Evolutionary conservation across 2,113 vertebrate genomes (phyloP), one percentile per base, ranked within the genome.

Genomic region (Malaclemys terrapin): DNA sequence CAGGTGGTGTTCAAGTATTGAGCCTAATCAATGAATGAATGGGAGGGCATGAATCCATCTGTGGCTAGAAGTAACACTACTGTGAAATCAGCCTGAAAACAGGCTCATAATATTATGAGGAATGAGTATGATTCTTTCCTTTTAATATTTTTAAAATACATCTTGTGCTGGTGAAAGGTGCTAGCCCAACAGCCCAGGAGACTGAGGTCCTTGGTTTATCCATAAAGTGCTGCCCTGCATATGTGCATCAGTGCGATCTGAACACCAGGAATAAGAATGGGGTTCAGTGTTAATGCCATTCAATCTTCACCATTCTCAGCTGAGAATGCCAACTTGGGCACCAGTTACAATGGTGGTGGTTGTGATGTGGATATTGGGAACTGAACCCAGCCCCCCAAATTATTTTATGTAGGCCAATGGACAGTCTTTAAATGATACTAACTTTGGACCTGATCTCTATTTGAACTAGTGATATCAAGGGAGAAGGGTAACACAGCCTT

Each of bases 1-100:
- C 81, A 96, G 92, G 94, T 95, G 89, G 80, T 90, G 89, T 84
- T 95, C 84, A 96, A 96, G 96, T 82, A 29, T 24, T 50, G 49
- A 2, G 35, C 47, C 47, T 76, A 56, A 89, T n/a, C 5, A 90
- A 62, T 57, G 85, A 94, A 91, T 89, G 52, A 85, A 87, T 87
- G 92, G 95, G 42, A 76, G 72, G 38, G 38, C 38, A 76, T 76
- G 45, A 76, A 45, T 22, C 72, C 42, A 76, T 45, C 27, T 76
- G 38, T 93, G 75, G 69, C 90, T 89, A 95, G 90, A 24, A 89
- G 89, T 92, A 89, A 95, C 25, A 72, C 7, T 91, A 88, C 29
- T 42, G 85, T 92, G 84, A 86, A 93, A 89, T 89, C 83, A 95
- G 45, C 31, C 90, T 92, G 89, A 85, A 93, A 91, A 94, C 38